A percentile compares a stretch with the other conserved stretches of the same genome.
Conservation (phyloP, 2,113 vertebrate genomes). For the Nothobranchius furzeri region DNA sequence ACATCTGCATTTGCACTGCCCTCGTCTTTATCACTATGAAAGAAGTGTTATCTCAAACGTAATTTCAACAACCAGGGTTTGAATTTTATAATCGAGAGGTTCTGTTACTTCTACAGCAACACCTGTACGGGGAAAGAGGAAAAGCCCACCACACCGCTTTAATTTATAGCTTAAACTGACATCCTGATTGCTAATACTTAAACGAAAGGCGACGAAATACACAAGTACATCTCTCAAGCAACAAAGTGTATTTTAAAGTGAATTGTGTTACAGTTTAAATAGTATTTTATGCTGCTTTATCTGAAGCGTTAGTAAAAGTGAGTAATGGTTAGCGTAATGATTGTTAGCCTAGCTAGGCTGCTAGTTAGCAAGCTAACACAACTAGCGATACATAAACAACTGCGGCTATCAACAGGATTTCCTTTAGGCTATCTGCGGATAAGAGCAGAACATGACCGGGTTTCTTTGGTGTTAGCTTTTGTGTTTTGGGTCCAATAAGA, state of each 20-base stretch:
- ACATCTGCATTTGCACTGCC: too few species aligned
- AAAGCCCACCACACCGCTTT: background rate
- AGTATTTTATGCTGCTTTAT: too few species aligned
- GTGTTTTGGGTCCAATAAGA: background rate
- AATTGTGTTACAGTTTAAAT: background rate
- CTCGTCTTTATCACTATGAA: too few species aligned
- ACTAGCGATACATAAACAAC: constrained; percentile 14
- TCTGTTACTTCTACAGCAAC: too few species aligned
- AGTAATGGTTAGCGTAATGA: background rate
- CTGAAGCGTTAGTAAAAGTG: background rate
- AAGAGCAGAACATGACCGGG: constrained; percentile 18
- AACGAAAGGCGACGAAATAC: background rate
- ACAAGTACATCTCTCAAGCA: background rate
- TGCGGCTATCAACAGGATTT: background rate
- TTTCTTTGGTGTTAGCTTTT: background rate
- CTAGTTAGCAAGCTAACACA: constrained; percentile 33
- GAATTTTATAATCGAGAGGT: too few species aligned
- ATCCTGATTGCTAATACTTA: background rate
- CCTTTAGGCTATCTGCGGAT: background rate
- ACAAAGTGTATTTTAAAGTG: background rate
- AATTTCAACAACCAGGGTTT: too few species aligned
- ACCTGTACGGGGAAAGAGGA: background rate
- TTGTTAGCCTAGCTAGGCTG: constrained; percentile 23
- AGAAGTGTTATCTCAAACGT: background rate
- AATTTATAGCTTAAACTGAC: background rate